Evolutionary conservation across 2,797 vertebrate species (phyloP), one percentile per base, ranked within the genome.

Genomic region (Melanotaenia boesemani): DNA sequence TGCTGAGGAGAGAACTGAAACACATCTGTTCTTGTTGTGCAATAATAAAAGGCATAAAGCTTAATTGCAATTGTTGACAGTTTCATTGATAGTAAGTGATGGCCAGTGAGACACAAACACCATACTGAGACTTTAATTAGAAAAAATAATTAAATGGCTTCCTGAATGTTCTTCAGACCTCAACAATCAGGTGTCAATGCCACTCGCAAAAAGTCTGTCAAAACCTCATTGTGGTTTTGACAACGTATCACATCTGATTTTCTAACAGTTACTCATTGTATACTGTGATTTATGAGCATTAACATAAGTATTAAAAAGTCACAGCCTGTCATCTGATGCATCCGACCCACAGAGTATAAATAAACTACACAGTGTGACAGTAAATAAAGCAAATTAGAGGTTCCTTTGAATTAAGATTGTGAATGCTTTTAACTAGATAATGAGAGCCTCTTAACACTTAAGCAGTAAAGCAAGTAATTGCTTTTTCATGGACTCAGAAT

Each of bases 391-490:
- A 85, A 89, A 90, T 76, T 77, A 87, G 86, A 78, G 78, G 77
- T 72, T 82, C 71, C 79, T 85, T 80, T 85, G 57, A 86, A 83
- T 84, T 85, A 70, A 84, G 81, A 76, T 63, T 77, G 46, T 80
- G 78, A 87, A 87, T 77, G 81, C 68, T 70, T 88, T 85, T 86
- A 85, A 90, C 84, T 86, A 89, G 84, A 91, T 92, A 94, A 92
- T 92, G 87, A 88, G 89, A 82, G 73, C 50, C 79, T 76, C 80
- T 91, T 84, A 89, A 91, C 89, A 92, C 88, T 92, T 90, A 89
- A 86, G 88, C 91, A 91, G 80, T 84, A 90, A 92, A 92, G 90
- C 90, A 94, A 86, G 84, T 94, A 92, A 94, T 94, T 94, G 89
- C 86, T 93, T 92, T 94, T 94, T 93, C 92, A 93, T 92, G 90